These are phyloP conservation scores for Silurus lanzhouensis DNA, from an alignment of 2,797 vertebrate species.

Conservation along the genomic window DNA sequence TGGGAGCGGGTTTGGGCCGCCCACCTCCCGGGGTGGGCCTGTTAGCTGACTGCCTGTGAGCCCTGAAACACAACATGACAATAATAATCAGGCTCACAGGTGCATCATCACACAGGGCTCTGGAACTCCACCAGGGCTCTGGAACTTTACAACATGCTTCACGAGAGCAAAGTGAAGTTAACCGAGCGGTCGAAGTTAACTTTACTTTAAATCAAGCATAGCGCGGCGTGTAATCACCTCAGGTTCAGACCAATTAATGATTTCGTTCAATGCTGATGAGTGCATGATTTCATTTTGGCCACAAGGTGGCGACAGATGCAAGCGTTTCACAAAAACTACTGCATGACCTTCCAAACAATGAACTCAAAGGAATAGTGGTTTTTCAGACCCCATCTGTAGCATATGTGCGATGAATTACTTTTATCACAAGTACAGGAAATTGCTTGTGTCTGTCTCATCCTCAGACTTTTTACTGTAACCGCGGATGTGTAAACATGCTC, in stretches of 20 bases:
- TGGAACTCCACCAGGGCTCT: not conserved
- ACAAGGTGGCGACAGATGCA: conserved; percentile 67
- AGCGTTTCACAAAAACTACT: conserved; percentile 7
- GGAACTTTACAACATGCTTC: conserved; percentile 38
- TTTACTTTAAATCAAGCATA: conserved; percentile 7
- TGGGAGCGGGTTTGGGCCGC: conserved; percentile 92
- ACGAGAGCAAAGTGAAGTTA: conserved; percentile 36
- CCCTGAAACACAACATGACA: conserved; percentile 65
- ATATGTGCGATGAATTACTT: not conserved
- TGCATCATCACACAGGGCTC: conserved; percentile 13
- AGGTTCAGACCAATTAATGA: conserved; percentile 21
- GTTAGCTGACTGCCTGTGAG: conserved; percentile 82
- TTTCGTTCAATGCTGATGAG: not conserved
- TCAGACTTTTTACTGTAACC: not conserved
- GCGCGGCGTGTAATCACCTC: conserved; percentile 11
- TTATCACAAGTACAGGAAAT: not conserved
- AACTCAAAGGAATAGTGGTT: conserved; percentile 5
- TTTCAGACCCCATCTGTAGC: conserved; percentile 10
- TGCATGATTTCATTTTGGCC: conserved; percentile 47
- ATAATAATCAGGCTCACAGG: not conserved
- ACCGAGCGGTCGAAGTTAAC: conserved; percentile 33
- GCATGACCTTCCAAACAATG: not conserved
- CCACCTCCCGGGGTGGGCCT: conserved; percentile 89
- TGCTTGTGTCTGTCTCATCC: not conserved
- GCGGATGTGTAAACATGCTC: conserved; percentile 1